Evolutionary conservation across 2,113 vertebrate genomes (phyloP).

Genomic region (Spea multiplicata): DNA sequence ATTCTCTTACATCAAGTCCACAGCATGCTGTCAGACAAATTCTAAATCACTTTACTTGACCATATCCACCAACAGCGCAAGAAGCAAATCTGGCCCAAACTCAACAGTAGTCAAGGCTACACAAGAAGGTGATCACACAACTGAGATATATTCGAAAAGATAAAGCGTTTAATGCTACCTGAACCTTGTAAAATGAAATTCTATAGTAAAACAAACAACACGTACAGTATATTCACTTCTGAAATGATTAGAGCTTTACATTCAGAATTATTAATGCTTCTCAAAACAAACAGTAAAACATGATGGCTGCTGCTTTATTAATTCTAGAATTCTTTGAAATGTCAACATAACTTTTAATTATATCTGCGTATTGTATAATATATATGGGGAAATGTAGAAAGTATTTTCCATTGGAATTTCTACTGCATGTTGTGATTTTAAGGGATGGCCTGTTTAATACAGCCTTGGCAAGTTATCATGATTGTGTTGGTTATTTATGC

Average conservation of each 20-base stretch:
- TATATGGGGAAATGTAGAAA: no score
- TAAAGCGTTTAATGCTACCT: not conserved
- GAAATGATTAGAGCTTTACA: not conserved
- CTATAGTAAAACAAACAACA: not conserved
- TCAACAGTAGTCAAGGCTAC: not conserved
- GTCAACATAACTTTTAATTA: no score
- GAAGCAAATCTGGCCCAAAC: not conserved
- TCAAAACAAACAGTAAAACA: no score
- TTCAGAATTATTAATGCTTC: not conserved
- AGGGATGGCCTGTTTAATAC: no score
- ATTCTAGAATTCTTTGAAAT: no score
- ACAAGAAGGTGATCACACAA: not conserved
- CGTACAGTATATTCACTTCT: not conserved
- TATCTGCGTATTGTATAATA: no score
- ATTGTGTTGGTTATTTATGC: no score
- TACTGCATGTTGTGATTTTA: no score
- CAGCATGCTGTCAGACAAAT: conserved; percentile 34
- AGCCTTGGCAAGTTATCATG: no score
- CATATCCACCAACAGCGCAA: not conserved
- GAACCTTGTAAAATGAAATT: not conserved
- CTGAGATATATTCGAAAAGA: not conserved
- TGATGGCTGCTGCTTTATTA: no score
- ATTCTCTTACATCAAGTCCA: conserved; percentile 28
- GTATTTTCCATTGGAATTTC: no score
- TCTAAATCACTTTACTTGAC: conserved; percentile 26